phyloP scores from a whole-genome alignment of 2,888 invertebrate species.

The Cataglyphis livida region DNA sequence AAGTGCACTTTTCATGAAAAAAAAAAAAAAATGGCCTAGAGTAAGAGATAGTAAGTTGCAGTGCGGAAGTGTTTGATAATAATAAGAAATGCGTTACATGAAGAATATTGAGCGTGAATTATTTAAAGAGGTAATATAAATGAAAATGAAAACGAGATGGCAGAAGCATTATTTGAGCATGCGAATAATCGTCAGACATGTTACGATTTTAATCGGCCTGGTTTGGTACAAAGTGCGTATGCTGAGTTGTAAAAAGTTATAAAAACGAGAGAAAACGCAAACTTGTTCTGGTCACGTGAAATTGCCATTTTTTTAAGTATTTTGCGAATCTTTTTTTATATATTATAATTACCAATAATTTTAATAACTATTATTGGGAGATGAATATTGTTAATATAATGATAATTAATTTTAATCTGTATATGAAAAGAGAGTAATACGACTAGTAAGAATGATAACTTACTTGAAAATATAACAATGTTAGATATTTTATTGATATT shows the following conservation, averaged over 20 bases:
- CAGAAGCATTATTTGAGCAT: slow-evolving; percentile 83
- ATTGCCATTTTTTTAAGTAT: slow-evolving; percentile 84
- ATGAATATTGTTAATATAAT: slow-evolving; percentile 84
- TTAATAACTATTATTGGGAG: slow-evolving; percentile 77
- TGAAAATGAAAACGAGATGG: slow-evolving; percentile 79
- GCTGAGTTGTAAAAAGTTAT: slow-evolving; percentile 84
- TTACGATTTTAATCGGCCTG: slow-evolving; percentile 84
- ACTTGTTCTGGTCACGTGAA: slow-evolving; percentile 85
- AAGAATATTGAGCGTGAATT: slow-evolving; percentile 83
- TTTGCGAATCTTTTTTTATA: slow-evolving; percentile 75
- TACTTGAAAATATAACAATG: slow-evolving; percentile 84
- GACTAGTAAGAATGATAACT: slow-evolving; percentile 78
- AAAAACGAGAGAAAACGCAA: slow-evolving; percentile 78
- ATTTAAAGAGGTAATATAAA: slow-evolving; percentile 84
- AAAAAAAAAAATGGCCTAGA: slow-evolving; percentile 82
- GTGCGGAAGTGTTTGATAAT: slow-evolving; percentile 79
- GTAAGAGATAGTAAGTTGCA: slow-evolving; percentile 80
- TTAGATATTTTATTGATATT: slow-evolving; percentile 85
- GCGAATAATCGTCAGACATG: slow-evolving; percentile 76
- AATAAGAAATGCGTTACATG: slow-evolving; percentile 80
- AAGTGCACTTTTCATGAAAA: slow-evolving; percentile 84
- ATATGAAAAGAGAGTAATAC: slow-evolving; percentile 77
- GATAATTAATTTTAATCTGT: slow-evolving; percentile 83
- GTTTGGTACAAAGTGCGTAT: slow-evolving; percentile 85
- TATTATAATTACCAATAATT: slow-evolving; percentile 77